These are phyloP conservation scores for Montipora foliosa DNA, from an alignment of 64 coral and sea anemone species.

Conservation along the genomic window DNA sequence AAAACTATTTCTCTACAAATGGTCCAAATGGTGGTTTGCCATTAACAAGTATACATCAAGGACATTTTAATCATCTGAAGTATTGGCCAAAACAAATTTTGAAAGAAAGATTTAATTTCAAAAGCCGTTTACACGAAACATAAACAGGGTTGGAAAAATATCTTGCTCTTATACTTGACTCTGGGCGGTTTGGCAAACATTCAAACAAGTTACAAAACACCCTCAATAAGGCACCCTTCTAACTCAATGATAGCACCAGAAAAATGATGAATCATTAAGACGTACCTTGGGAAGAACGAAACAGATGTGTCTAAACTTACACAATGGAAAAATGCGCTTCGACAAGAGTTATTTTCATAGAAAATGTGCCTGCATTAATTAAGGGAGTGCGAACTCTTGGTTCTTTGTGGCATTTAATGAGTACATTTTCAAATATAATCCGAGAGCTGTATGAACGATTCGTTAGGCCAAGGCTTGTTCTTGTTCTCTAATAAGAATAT, in stretches of 20 bases:
- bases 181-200: background rate
- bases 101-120: too few species aligned
- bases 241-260: background rate
- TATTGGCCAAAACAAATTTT: too few species aligned
- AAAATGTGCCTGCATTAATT: background rate
- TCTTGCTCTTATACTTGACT: background rate
- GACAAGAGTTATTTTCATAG: background rate
- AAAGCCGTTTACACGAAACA: background rate
- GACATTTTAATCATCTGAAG: too few species aligned
- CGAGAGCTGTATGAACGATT: background rate
- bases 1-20: too few species aligned
- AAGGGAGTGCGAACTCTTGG: background rate
- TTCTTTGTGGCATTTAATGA: too few species aligned
- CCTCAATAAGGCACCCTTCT: constrained; percentile 27
- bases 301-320: background rate
- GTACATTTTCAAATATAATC: too few species aligned
- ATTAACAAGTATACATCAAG: too few species aligned
- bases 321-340: background rate
- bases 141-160: background rate
- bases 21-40: too few species aligned
- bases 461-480: background rate
- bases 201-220: background rate
- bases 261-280: constrained; percentile 37
- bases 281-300: background rate
- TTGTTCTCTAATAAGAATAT: background rate